These are phyloP conservation scores for Marcusenius ussheri DNA, from an alignment of 2,113 vertebrate species.

Conservation along the genomic window DNA sequence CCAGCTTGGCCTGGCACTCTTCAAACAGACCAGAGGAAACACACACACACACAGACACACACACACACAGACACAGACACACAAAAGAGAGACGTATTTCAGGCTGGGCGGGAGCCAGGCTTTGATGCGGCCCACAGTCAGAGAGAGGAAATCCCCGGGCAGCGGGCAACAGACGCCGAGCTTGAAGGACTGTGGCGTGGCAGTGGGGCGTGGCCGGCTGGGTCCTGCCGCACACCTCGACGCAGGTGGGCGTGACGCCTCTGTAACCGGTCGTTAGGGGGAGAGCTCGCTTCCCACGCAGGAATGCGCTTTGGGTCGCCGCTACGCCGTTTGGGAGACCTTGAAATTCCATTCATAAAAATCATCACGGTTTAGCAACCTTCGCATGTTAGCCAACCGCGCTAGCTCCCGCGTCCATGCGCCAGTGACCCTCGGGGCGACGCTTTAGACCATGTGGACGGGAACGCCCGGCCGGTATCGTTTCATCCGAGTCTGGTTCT, in stretches of 20 bases:
- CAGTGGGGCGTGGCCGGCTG: neutral
- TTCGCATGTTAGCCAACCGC: neutral
- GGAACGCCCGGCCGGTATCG: neutral
- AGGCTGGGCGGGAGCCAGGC: slow-evolving; percentile 24
- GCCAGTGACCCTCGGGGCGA: neutral
- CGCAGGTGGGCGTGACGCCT: neutral
- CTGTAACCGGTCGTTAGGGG: neutral
- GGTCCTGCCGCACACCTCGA: neutral
- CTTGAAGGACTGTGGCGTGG: neutral
- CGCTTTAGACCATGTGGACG: neutral
- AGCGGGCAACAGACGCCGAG: neutral
- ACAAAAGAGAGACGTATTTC: slow-evolving; percentile 13
- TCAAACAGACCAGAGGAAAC: slow-evolving; percentile 36
- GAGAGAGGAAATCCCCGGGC: slow-evolving; percentile 33
- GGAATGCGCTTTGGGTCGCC: neutral
- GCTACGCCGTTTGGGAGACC: neutral
- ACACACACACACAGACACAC: neutral
- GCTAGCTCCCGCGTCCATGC: neutral
- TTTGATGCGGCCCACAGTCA: slow-evolving; percentile 22
- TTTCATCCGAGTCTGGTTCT: neutral
- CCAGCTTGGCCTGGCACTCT: slow-evolving; percentile 35
- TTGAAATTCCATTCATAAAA: neutral
- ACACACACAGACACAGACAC: neutral
- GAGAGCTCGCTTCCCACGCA: neutral
- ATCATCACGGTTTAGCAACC: neutral